Percentiles rank a stretch among this genome's conserved stretches.
These are phyloP conservation scores for Falco peregrinus DNA, from an alignment of 2,797 vertebrate species.

Conservation along the genomic window DNA sequence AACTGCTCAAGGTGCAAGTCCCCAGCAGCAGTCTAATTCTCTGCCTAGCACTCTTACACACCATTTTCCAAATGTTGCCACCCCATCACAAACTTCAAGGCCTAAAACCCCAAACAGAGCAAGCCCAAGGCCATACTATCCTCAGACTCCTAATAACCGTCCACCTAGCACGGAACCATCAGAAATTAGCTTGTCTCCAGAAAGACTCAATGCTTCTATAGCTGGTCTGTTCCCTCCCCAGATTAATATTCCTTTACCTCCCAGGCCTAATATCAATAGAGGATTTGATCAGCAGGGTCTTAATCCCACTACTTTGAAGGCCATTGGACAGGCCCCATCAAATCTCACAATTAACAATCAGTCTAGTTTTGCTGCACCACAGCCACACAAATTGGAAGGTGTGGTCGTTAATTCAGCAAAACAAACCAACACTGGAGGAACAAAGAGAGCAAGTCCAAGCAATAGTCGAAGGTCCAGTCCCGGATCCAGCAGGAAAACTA, in stretches of 20 bases:
- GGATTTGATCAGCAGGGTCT: slow-evolving; percentile 99
- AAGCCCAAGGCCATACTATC: slow-evolving; percentile 96
- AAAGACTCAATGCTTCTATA: slow-evolving; percentile 97
- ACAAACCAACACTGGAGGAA: slow-evolving; percentile 81
- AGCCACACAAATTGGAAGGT: slow-evolving; percentile 79
- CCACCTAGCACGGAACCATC: slow-evolving; percentile 98
- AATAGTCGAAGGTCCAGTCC: slow-evolving; percentile 94
- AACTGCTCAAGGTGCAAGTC: slow-evolving; percentile 87
- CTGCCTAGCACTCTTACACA: slow-evolving; percentile 84
- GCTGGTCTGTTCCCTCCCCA: slow-evolving; percentile 98
- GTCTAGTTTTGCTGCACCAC: slow-evolving; percentile 77
- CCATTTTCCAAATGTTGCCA: slow-evolving; percentile 91
- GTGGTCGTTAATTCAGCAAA: slow-evolving; percentile 88
- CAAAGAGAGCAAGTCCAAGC: slow-evolving; percentile 94
- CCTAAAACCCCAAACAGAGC: slow-evolving; percentile 98
- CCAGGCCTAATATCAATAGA: slow-evolving; percentile 90
- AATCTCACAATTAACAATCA: slow-evolving; percentile 85
- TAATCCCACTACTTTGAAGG: slow-evolving; percentile 98
- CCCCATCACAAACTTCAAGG: slow-evolving; percentile 92
- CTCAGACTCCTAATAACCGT: slow-evolving; percentile 95
- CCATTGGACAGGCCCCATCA: slow-evolving; percentile 96
- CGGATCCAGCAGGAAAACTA: slow-evolving; percentile 93
- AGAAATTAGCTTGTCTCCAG: slow-evolving; percentile 97
- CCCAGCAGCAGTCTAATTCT: slow-evolving; percentile 87
- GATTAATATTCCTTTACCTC: slow-evolving; percentile 98